Evolutionary conservation across 2,113 vertebrate species (phyloP).

Genomic region (Muscicapa adusta): DNA sequence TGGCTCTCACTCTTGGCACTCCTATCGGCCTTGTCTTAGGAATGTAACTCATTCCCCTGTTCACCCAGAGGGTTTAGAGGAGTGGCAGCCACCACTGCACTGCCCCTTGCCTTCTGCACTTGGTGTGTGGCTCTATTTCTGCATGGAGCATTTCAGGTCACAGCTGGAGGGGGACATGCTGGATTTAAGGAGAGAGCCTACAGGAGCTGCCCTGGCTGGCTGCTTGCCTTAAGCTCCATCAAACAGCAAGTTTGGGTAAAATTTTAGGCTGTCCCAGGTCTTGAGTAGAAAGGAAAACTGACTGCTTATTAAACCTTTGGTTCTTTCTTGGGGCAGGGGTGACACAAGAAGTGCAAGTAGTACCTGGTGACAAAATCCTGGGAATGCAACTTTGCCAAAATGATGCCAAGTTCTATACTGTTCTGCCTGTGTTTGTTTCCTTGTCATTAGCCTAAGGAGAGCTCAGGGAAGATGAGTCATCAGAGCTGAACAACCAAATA

Average conservation of each 20-base stretch:
- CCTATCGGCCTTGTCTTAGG: fast-evolving
- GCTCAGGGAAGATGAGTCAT: not conserved
- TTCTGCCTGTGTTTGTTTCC: not conserved
- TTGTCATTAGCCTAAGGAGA: not conserved
- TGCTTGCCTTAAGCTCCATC: not conserved
- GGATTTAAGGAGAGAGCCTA: not conserved
- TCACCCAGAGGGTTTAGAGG: not conserved
- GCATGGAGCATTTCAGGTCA: fast-evolving
- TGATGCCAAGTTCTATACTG: not conserved
- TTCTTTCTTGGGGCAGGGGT: not conserved
- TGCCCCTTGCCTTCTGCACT: not conserved
- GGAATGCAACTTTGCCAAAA: not conserved
- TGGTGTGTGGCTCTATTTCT: not conserved
- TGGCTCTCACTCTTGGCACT: not conserved
- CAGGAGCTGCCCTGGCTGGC: fast-evolving
- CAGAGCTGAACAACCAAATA: not conserved
- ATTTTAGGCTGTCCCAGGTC: not conserved
- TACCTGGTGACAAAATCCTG: not conserved
- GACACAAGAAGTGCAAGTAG: not conserved
- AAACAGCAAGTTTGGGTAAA: not conserved
- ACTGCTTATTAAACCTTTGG: not conserved
- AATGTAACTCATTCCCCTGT: not conserved
- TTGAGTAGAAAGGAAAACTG: not conserved
- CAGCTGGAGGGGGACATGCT: not conserved
- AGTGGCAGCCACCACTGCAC: not conserved